These are phyloP conservation scores for Neodiprion lecontei DNA, from an alignment of 1,140 invertebrate genomes.

Conservation along the genomic window DNA sequence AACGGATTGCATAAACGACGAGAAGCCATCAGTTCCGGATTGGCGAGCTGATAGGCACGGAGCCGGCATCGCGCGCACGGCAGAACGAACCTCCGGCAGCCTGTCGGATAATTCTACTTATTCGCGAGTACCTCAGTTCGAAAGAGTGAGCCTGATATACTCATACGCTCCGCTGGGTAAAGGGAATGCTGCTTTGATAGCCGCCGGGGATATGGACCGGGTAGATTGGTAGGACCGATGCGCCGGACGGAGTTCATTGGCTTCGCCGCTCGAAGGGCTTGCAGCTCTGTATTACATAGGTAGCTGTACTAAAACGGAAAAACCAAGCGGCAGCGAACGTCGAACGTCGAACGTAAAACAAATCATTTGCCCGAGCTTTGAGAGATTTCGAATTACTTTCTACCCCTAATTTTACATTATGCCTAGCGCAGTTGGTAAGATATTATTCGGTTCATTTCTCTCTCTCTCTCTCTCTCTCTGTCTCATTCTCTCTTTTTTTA, in stretches of 20 bases:
- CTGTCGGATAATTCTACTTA: constrained; percentile 51
- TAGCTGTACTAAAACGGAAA: background rate
- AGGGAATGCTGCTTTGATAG: constrained; percentile 2
- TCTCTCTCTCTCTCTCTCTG: no score
- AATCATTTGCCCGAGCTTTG: no score
- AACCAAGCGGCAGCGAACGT: background rate
- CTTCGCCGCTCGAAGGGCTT: background rate
- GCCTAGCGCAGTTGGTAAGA: no score
- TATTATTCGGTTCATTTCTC: no score
- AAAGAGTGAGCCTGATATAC: background rate
- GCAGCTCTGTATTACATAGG: background rate
- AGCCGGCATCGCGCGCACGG: background rate
- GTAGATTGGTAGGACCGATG: constrained; percentile 5
- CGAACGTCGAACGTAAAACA: no score
- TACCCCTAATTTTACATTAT: no score
- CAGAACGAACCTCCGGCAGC: constrained; percentile 43
- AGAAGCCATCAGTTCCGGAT: background rate
- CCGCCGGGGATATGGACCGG: background rate
- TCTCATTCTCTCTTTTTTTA: no score
- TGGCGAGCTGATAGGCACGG: constrained; percentile 1
- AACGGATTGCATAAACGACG: background rate
- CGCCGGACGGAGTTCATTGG: constrained; percentile 6
- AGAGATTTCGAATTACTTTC: no score
- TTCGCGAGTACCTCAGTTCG: constrained; percentile 36
- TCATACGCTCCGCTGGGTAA: background rate